Percentiles rank a stretch among this genome's conserved stretches.
Evolutionary conservation across 2,113 vertebrate genomes (phyloP).

Genomic region (Petaurus breviceps): DNA sequence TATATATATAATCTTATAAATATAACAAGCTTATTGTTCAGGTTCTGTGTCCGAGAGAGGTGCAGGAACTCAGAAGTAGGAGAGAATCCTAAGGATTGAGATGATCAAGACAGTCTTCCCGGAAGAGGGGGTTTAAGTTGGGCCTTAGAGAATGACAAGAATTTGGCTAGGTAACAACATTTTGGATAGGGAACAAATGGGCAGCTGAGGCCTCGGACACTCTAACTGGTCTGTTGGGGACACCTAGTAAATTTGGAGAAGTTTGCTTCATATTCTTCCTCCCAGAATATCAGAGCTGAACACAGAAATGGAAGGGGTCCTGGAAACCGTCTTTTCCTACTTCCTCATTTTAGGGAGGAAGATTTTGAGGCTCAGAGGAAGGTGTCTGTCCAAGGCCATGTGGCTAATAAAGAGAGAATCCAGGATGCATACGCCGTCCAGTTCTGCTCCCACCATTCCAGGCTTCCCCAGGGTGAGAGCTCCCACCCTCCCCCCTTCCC

Average conservation of each 20-base stretch:
- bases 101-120: not conserved
- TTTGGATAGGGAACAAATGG: not conserved
- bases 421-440: too few species aligned
- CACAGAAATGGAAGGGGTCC: not conserved
- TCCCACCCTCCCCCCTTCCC: slow-evolving; percentile 19
- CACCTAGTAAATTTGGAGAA: not conserved
- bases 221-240: not conserved
- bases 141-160: not conserved
- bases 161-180: not conserved
- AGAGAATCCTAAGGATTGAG: not conserved
- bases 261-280: not conserved
- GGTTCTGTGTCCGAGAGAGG: not conserved
- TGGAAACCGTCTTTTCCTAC: not conserved
- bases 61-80: not conserved
- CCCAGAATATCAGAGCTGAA: not conserved
- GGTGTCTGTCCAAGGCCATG: accelerated
- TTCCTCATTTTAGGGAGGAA: not conserved
- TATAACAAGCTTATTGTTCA: not conserved
- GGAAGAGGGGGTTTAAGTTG: not conserved
- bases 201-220: not conserved
- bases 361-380: not conserved
- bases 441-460: accelerated
- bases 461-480: not conserved
- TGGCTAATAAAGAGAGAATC: not conserved
- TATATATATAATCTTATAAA: not conserved